Percentiles rank a stretch among this genome's conserved stretches.
Conservation (phyloP, 2,113 vertebrate genomes). For the Boleophthalmus pectinirostris region DNA sequence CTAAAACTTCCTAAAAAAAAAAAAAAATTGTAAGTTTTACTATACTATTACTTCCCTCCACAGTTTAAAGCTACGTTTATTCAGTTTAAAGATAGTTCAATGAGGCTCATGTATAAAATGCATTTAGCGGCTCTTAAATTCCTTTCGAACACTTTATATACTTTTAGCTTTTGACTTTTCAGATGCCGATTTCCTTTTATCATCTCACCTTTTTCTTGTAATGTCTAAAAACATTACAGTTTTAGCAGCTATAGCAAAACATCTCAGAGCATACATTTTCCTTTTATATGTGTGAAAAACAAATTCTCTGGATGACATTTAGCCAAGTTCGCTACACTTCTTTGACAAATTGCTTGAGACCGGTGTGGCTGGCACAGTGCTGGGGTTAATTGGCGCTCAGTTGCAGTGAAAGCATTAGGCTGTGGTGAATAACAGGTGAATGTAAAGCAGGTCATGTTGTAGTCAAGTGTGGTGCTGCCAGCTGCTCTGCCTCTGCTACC, state of each 20-base stretch:
- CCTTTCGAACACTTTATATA: neutral
- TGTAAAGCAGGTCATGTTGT: conserved; percentile 73
- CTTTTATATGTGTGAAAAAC: conserved; percentile 23
- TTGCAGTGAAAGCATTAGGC: conserved; percentile 68
- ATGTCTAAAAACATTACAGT: neutral
- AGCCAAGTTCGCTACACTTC: conserved; percentile 41
- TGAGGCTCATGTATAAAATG: no score
- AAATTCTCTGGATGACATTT: conserved; percentile 47
- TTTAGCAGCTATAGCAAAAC: neutral
- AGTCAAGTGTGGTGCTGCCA: conserved; percentile 69
- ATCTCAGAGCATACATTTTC: neutral
- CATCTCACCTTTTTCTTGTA: conserved; percentile 23
- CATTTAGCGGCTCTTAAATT: neutral
- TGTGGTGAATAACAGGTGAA: conserved; percentile 72
- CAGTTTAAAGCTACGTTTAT: neutral
- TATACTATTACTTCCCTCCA: no score
- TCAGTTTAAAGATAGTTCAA: neutral
- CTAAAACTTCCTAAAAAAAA: no score
- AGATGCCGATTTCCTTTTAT: conserved; percentile 41
- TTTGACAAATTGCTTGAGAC: conserved; percentile 48
- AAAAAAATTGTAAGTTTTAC: no score
- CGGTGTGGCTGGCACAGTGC: conserved; percentile 35
- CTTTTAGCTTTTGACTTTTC: neutral
- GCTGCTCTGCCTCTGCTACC: conserved; percentile 57
- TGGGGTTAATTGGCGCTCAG: conserved; percentile 64